These are phyloP conservation scores for Alcedo atthis DNA, from an alignment of 2,797 vertebrate genomes.

Conservation along the genomic window DNA sequence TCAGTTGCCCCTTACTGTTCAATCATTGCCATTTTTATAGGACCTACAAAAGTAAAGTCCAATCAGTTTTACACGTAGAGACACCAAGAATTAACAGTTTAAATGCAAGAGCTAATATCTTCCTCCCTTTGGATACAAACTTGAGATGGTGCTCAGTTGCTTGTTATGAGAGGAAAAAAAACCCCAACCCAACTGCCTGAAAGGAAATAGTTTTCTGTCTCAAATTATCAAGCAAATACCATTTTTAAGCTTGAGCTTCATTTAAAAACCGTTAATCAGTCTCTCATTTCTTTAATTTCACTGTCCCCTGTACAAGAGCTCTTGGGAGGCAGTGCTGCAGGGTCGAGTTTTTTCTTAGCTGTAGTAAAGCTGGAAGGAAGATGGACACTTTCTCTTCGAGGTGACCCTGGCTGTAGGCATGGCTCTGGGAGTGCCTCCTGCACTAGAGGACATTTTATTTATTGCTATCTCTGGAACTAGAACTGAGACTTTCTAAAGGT, in stretches of 20 bases:
- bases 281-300: not conserved
- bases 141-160: not conserved
- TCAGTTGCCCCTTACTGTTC: not conserved
- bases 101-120: not conserved
- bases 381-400: too few species aligned
- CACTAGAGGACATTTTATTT: too few species aligned
- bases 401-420: too few species aligned
- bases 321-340: too few species aligned
- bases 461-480: too few species aligned
- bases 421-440: too few species aligned
- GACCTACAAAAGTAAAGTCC: not conserved
- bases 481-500: too few species aligned
- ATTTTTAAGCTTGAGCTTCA: not conserved
- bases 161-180: not conserved
- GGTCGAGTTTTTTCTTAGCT: too few species aligned
- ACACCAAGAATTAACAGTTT: not conserved
- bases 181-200: not conserved
- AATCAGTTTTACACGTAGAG: not conserved
- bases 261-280: accelerated
- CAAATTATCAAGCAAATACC: not conserved
- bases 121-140: not conserved
- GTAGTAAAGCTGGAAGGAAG: too few species aligned
- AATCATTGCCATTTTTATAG: not conserved
- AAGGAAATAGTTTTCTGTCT: not conserved
- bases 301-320: too few species aligned